Conservation (phyloP, 2,113 vertebrate genomes). For the Chaetodon trifascialis region DNA sequence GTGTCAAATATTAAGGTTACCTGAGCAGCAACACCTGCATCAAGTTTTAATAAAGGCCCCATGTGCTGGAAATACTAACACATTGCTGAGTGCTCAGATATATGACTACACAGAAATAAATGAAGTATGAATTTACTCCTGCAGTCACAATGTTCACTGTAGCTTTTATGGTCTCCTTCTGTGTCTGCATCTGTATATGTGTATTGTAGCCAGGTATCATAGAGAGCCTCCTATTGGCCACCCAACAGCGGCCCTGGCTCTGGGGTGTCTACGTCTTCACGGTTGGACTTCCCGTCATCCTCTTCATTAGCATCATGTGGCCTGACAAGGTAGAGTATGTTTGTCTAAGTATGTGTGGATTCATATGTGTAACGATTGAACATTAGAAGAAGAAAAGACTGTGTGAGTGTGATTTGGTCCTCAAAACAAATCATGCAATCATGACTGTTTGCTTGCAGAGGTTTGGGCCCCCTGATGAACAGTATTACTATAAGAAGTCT, state of each 20-base stretch:
- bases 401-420: slow-evolving; percentile 53
- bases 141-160: not conserved
- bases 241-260: slow-evolving; percentile 83
- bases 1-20: not conserved
- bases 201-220: slow-evolving; percentile 72
- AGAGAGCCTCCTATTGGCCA: slow-evolving; percentile 76
- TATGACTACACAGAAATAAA: no score
- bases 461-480: slow-evolving; percentile 83
- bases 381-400: not conserved
- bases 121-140: no score
- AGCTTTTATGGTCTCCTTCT: no score
- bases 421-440: slow-evolving; percentile 35
- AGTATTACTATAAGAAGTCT: slow-evolving; percentile 86
- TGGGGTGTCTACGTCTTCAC: slow-evolving; percentile 84
- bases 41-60: not conserved
- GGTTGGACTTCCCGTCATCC: slow-evolving; percentile 84
- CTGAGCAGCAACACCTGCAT: not conserved
- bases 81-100: not conserved
- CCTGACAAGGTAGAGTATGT: slow-evolving; percentile 81
- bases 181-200: not conserved
- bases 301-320: slow-evolving; percentile 87
- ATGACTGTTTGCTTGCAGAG: slow-evolving; percentile 66
- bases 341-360: not conserved
- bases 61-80: not conserved
- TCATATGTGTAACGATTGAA: not conserved